Evolutionary conservation across 2,888 invertebrate genomes (phyloP), one percentile per base, ranked within the genome.

Genomic region (Craniophora ligustri): DNA sequence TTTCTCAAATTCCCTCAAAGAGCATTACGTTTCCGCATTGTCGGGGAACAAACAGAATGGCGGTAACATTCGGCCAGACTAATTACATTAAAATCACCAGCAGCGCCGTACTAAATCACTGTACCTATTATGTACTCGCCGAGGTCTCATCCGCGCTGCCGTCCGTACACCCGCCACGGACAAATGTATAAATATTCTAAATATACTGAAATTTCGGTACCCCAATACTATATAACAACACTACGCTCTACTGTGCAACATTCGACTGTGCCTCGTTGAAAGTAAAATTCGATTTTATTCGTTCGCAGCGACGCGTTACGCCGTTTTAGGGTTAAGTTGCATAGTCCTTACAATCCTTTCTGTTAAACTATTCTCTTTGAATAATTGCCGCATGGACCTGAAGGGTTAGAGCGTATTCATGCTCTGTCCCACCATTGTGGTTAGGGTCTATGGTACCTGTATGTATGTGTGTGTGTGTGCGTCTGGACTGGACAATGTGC

Each of bases 331-430:
- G 13, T 62, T 53, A 44, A 21, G 40, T 21, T 11, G 40, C 42
- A 50, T 68, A 82, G 84, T 86, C 84, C 89, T 88, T 84, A 88
- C 89, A 93, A 92, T 93, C 93, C 93, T 93, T 93, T 93, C 93
- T 92, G 91, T 89, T 93, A 92, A 92, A 92, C 93, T 92, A 93
- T 93, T 93, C 93, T 93, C 88, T 93, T 92, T 94, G 93, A 94
- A 93, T 94, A 94, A 94, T 94, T 93, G 93, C 91, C 89, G 93
- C 88, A 80, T 91, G 93, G 92, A 92, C 91, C 85, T 90, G 93
- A 92, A 92, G 92, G 92, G 92, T 92, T 87, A 86, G 86, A 88
- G 80, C 86, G 88, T 91, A 89, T 91, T 92, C 91, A 89, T 88
- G 89, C 85, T 83, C 82, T 86, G 87, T 87, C 87, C 88, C 85